Percentiles rank a stretch among this genome's conserved stretches.
phyloP scores from a whole-genome alignment of 2,888 invertebrate genomes.

The Pseudococcus jackbeardsleyi region DNA sequence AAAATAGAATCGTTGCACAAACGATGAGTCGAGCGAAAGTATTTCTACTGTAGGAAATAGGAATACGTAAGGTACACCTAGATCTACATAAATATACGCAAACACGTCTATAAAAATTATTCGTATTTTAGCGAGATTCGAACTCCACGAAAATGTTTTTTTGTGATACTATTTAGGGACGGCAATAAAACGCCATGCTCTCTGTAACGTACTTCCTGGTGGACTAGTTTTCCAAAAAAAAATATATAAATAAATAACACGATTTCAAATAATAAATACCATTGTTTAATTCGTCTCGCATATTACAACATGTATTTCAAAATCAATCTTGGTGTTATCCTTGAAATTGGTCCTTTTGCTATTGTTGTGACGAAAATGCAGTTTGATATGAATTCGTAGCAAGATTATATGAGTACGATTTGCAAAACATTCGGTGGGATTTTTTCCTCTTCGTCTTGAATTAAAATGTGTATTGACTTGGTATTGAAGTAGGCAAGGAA shows the following conservation, averaged over 20 bases:
- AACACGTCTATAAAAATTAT: not conserved
- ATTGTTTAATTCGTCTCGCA: conserved; percentile 9
- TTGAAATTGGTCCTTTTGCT: not conserved
- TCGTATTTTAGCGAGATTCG: not conserved
- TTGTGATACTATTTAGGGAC: not conserved
- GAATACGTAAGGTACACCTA: no score
- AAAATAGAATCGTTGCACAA: no score
- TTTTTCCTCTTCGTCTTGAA: not conserved
- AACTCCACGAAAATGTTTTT: not conserved
- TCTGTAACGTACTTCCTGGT: not conserved
- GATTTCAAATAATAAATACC: not conserved
- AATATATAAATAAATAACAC: not conserved
- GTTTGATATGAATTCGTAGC: no score
- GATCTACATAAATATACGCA: not conserved
- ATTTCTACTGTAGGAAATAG: no score
- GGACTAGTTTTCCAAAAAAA: conserved; percentile 2
- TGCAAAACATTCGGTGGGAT: not conserved
- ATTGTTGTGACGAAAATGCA: not conserved
- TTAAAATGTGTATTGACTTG: no score
- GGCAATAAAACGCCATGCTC: not conserved
- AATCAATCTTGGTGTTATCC: not conserved
- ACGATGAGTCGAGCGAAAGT: no score
- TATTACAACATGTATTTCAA: not conserved
- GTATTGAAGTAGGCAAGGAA: not conserved
- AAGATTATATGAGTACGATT: not conserved